Conservation (phyloP, 2,888 invertebrate genomes). For the Euphydryas editha region DNA sequence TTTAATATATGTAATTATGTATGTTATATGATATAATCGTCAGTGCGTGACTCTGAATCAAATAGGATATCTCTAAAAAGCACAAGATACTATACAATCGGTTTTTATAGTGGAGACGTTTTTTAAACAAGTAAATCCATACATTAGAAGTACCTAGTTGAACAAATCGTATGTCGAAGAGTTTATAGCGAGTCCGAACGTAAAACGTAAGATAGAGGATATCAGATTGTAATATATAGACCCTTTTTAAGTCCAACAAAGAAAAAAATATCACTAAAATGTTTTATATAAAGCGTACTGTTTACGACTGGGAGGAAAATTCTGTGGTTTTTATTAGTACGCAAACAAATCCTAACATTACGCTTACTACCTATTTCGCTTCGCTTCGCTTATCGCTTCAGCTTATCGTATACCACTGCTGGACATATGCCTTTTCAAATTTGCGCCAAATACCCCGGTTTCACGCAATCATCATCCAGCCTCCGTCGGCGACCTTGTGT, state of each 20-base stretch:
- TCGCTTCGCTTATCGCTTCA: no score
- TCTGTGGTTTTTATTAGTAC: background rate
- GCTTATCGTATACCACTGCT: no score
- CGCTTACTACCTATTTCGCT: no score
- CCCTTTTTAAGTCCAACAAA: constrained; percentile 22
- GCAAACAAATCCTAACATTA: no score
- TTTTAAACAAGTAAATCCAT: background rate
- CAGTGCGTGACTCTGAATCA: no score
- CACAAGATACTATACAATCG: background rate
- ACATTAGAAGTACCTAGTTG: background rate
- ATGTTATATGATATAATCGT: no score
- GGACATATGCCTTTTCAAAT: no score
- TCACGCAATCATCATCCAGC: no score
- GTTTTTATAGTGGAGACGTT: background rate
- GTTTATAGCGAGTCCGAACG: constrained; percentile 22
- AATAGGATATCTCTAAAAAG: no score
- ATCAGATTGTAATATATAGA: constrained; percentile 26
- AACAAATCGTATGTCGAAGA: constrained; percentile 11
- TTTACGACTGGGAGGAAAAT: background rate
- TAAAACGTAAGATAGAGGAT: constrained; percentile 32
- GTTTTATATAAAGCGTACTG: background rate
- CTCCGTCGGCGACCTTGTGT: no score
- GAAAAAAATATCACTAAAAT: constrained; percentile 15
- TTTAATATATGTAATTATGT: no score
- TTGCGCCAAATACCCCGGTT: no score